These are phyloP conservation scores for Polietes domitor DNA, from an alignment of 2,888 invertebrate species.

Conservation along the genomic window DNA sequence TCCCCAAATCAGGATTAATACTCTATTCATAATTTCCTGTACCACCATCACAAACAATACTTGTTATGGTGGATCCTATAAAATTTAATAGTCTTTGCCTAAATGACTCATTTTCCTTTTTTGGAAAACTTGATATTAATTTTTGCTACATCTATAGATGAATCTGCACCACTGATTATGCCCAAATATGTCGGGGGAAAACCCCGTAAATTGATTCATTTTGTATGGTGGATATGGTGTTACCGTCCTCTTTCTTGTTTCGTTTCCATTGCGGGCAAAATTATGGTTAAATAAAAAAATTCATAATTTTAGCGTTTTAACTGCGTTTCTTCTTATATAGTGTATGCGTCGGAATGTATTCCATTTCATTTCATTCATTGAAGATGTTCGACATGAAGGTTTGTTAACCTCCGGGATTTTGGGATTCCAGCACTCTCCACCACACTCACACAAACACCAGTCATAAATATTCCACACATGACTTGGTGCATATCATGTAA, in stretches of 20 bases:
- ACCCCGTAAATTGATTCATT: not conserved
- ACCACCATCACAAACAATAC: too few relatives aligned
- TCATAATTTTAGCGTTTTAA: too few relatives aligned
- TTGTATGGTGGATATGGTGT: not conserved
- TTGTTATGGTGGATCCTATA: not conserved
- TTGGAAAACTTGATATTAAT: not conserved
- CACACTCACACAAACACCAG: not conserved
- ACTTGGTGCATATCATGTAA: conserved; percentile 12
- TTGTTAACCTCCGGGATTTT: not conserved
- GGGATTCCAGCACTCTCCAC: not conserved
- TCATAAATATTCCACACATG: conserved; percentile 35
- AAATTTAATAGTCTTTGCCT: not conserved
- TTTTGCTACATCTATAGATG: not conserved
- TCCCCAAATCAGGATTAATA: too few relatives aligned
- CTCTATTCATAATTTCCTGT: too few relatives aligned
- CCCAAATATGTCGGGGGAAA: not conserved
- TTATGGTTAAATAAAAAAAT: not conserved
- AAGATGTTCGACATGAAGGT: not conserved
- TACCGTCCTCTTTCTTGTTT: not conserved
- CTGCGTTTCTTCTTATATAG: not conserved
- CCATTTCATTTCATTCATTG: not conserved
- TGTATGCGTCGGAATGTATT: not conserved
- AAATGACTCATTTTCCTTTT: not conserved
- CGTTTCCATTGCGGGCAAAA: too few relatives aligned
- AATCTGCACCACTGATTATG: not conserved